Conservation (phyloP, 2,888 invertebrate species). For the Apodemia hepburni region DNA sequence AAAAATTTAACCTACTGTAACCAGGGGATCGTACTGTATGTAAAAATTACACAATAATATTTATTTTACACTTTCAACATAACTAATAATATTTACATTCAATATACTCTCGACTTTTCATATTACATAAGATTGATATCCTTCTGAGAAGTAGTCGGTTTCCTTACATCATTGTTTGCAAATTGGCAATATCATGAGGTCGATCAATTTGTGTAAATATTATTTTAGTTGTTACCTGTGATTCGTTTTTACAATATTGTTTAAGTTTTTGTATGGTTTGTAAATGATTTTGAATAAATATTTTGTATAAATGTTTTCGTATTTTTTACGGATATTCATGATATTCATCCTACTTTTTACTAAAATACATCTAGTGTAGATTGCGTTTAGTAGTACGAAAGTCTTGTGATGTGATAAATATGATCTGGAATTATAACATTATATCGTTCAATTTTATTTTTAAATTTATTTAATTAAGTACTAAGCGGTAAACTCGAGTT, state of each 20-base stretch:
- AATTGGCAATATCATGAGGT: slow-evolving; percentile 14
- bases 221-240: slow-evolving; percentile 17
- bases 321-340: background rate
- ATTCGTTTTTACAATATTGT: slow-evolving; percentile 29
- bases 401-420: no score
- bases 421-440: no score
- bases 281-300: slow-evolving; percentile 31
- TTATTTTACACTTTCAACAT: no score
- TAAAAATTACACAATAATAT: background rate
- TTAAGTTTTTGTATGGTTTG: slow-evolving; percentile 30
- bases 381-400: no score
- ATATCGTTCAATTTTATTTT: no score
- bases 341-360: no score
- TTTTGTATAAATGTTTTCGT: slow-evolving; percentile 17
- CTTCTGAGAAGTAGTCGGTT: no score
- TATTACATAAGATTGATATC: background rate
- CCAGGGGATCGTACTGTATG: background rate
- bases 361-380: no score
- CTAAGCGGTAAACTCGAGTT: no score
- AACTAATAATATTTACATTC: background rate
- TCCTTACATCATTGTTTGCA: background rate
- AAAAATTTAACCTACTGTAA: background rate
- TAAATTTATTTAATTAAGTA: no score
- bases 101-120: background rate
- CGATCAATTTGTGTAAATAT: slow-evolving; percentile 19